Percentiles rank a stretch among this genome's conserved stretches.
Evolutionary conservation across 1,140 invertebrate genomes (phyloP).

Genomic region (Andrena cerasifolii): DNA sequence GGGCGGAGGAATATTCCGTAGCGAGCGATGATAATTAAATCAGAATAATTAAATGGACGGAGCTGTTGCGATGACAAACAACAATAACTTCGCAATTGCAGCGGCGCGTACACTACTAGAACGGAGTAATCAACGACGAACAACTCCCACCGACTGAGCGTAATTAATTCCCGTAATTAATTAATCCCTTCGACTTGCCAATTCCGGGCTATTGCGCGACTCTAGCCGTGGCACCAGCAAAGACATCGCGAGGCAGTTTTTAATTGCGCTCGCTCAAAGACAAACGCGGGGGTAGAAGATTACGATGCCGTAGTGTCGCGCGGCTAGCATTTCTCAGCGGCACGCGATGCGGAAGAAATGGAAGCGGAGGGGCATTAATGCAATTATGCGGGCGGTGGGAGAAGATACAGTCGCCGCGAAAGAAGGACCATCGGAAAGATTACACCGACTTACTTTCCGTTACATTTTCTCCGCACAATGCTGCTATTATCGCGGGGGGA

Average conservation of each 20-base stretch:
- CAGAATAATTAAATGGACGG: slow-evolving; percentile 31
- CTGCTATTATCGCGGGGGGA: not conserved
- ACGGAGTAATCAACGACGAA: slow-evolving; percentile 27
- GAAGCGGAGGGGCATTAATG: not conserved
- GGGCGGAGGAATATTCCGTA: slow-evolving; percentile 14
- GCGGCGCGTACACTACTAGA: not conserved
- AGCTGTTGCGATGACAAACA: slow-evolving; percentile 28
- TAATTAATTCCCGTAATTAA: slow-evolving; percentile 29
- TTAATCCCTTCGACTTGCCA: slow-evolving; percentile 12
- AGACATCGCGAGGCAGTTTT: not conserved
- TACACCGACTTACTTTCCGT: not conserved
- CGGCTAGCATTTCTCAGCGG: not conserved
- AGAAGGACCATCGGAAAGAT: not conserved
- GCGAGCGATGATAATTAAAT: slow-evolving; percentile 41
- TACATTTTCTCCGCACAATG: slow-evolving; percentile 1
- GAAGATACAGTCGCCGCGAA: not conserved
- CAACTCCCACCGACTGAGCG: slow-evolving; percentile 10
- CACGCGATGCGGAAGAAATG: no score
- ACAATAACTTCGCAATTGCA: not conserved
- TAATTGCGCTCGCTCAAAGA: not conserved
- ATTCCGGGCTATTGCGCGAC: not conserved
- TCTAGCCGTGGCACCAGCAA: not conserved
- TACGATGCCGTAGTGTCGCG: not conserved
- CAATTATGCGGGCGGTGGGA: not conserved
- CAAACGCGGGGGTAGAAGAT: not conserved